Percentiles rank a stretch among this genome's conserved stretches.
Evolutionary conservation across 2,888 invertebrate species (phyloP).

Genomic region (Drosophila quasianomalipes): DNA sequence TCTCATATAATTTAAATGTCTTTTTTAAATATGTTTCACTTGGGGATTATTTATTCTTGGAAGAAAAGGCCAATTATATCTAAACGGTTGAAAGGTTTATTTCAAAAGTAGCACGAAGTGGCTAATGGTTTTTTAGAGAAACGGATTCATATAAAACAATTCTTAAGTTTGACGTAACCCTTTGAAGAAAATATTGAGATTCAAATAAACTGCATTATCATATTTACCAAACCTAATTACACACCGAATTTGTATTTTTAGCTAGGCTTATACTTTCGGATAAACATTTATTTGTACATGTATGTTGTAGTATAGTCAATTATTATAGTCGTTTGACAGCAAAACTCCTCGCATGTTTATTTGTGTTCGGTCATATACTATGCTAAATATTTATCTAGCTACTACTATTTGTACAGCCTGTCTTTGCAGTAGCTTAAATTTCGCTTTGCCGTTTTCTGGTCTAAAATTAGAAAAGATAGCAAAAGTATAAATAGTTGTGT

Average conservation of each 20-base stretch:
- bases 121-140: slow-evolving; percentile 8
- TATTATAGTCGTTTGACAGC: slow-evolving; percentile 3
- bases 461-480: slow-evolving; percentile 79
- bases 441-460: slow-evolving; percentile 52
- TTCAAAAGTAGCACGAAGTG: background rate
- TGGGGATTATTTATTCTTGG: slow-evolving; percentile 61
- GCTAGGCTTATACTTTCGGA: background rate
- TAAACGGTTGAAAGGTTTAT: slow-evolving; percentile 38
- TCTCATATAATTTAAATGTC: slow-evolving; percentile 57
- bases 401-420: slow-evolving; percentile 71
- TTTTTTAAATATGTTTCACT: slow-evolving; percentile 50
- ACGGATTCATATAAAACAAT: slow-evolving; percentile 9
- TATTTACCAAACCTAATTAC: background rate
- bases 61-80: slow-evolving; percentile 48
- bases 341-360: background rate
- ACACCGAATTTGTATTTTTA: background rate
- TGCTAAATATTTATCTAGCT: slow-evolving; percentile 19
- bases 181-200: background rate
- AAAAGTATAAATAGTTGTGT: slow-evolving; percentile 75
- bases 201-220: background rate
- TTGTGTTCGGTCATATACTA: background rate
- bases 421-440: slow-evolving; percentile 61
- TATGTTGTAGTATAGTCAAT: background rate
- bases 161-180: background rate
- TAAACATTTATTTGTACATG: background rate